A percentile compares a stretch with the other conserved stretches of the same genome.
phyloP scores from a whole-genome alignment of 2,888 invertebrate genomes.

The Lasioglossum zephyrum region DNA sequence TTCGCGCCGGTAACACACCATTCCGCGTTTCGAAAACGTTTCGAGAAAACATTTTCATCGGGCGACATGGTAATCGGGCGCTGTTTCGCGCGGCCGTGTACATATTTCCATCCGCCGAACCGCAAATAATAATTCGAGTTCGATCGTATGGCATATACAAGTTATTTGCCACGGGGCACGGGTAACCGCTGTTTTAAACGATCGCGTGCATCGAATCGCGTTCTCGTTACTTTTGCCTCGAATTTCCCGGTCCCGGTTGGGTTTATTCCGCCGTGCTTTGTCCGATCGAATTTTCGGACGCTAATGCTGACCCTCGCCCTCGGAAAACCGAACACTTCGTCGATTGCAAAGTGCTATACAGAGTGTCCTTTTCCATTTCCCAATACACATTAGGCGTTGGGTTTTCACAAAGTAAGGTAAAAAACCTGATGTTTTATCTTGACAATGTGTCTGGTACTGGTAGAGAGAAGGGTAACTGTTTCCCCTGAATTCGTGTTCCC shows the following conservation, averaged over 20 bases:
- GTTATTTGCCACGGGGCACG: not conserved
- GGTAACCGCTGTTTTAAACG: slow-evolving; percentile 21
- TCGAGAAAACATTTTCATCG: not conserved
- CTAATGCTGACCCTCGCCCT: too few species aligned
- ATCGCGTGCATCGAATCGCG: slow-evolving; percentile 3
- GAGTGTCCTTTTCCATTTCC: too few species aligned
- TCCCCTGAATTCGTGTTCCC: too few species aligned
- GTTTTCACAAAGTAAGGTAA: too few species aligned
- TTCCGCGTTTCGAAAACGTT: not conserved
- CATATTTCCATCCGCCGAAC: slow-evolving; percentile 13
- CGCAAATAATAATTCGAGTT: slow-evolving; percentile 20
- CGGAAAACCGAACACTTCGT: not conserved
- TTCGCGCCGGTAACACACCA: not conserved
- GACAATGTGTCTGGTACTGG: too few species aligned
- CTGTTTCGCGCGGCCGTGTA: not conserved
- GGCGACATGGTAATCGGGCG: not conserved
- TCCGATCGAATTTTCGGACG: not conserved
- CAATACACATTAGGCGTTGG: too few species aligned
- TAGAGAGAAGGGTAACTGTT: too few species aligned
- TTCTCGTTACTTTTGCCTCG: slow-evolving; percentile 10
- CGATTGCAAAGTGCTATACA: not conserved
- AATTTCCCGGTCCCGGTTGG: not conserved
- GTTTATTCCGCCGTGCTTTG: not conserved
- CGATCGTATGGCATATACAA: slow-evolving; percentile 2
- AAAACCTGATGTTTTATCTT: too few species aligned